Evolutionary conservation across 2,797 vertebrate species (phyloP).

Genomic region (Gymnoscopelus braueri): DNA sequence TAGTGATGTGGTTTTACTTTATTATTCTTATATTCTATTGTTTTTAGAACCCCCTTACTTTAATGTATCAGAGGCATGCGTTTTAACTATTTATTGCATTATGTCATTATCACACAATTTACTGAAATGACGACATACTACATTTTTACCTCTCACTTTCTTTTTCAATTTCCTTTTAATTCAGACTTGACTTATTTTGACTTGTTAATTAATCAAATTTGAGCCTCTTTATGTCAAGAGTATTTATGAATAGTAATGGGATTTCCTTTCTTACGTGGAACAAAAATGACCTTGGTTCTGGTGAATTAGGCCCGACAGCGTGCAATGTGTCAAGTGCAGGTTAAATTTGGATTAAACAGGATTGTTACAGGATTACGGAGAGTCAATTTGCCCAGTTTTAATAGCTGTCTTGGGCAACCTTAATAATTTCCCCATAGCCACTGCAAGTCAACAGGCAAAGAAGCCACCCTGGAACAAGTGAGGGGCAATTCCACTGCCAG

Average conservation of each 20-base stretch:
- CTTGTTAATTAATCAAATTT: no score
- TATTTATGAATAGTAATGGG: constrained; percentile 16
- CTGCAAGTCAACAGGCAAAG: constrained; percentile 49
- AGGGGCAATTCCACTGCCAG: constrained; percentile 57
- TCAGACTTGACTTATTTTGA: no score
- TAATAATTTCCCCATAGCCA: constrained; percentile 49
- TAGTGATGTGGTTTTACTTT: no score
- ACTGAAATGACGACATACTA: not conserved
- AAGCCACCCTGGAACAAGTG: constrained; percentile 44
- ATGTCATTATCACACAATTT: no score
- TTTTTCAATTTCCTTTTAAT: no score
- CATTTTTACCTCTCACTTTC: not conserved
- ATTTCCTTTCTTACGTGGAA: not conserved
- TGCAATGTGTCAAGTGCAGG: constrained; percentile 39
- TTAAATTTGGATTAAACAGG: constrained; percentile 52
- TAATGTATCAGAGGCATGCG: no score
- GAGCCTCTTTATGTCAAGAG: no score
- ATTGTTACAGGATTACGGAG: constrained; percentile 46
- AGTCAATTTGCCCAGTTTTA: constrained; percentile 38
- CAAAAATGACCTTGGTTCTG: not conserved
- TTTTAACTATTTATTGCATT: no score
- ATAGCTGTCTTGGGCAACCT: constrained; percentile 41
- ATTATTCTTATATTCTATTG: no score
- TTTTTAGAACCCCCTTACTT: no score
- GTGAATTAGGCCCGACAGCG: constrained; percentile 27